These are phyloP conservation scores for Urocolius indicus DNA, from an alignment of 2,113 vertebrate species.

Conservation along the genomic window DNA sequence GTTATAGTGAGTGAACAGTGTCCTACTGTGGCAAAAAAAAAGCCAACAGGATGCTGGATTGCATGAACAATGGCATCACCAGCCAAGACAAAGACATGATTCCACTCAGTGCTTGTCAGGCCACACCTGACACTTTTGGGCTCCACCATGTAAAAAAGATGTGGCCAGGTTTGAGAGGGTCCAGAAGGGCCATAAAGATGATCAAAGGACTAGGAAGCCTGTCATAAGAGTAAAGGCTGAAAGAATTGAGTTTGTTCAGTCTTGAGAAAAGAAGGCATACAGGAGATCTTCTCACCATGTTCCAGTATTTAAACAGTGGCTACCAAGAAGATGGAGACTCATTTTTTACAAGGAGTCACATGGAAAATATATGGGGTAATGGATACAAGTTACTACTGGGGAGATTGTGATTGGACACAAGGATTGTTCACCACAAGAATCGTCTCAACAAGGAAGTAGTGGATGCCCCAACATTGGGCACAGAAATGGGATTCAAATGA, in stretches of 20 bases:
- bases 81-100: not conserved
- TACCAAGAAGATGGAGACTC: no score
- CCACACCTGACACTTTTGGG: not conserved
- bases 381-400: no score
- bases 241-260: not conserved
- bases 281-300: not conserved
- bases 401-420: no score
- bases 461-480: not conserved
- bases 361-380: no score
- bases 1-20: not conserved
- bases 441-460: no score
- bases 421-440: no score
- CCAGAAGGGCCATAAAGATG: not conserved
- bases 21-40: not conserved
- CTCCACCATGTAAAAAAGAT: not conserved
- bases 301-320: not conserved
- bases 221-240: not conserved
- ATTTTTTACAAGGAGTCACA: no score
- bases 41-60: not conserved
- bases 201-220: not conserved
- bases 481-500: no score
- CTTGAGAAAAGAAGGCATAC: not conserved
- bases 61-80: not conserved
- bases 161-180: not conserved
- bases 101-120: not conserved